Base-by-base conservation (phyloP, 2,113 vertebrate genomes). In the Gymnorhina tibicen region DNA sequence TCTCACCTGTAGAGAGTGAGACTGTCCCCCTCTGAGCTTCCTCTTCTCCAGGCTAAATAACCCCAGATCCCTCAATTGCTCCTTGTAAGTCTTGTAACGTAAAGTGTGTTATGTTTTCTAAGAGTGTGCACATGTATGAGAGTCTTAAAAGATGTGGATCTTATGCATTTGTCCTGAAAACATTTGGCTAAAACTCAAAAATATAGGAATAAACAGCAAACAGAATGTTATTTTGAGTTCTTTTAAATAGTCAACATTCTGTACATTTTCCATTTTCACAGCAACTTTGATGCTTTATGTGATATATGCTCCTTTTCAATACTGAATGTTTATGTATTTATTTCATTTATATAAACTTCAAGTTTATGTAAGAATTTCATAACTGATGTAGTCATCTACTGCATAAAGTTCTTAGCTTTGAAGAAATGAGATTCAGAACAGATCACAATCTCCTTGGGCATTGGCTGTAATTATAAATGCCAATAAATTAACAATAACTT, bases 1-100 rank as follows among this genome's bases (percentile, higher is more conserved):
- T 83, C 33, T 11, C 79, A 33, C 21, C 9, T 73, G 37, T 68
- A 63, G 49, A 33, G 8, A 22, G 24, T 1, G 3, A n/a, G 37
- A 22, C 62, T 47, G 41, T 67, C 7, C 33, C 33, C 28, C 6
- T 39, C 13, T 33, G 3, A 64, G 52, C 11, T 6, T 79, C 11
- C 9, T 64, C n/a, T 91, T 75, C n/a, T 75, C 13, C 50, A 80
- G 21, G 16, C 32, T 53, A 12, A 80, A 85, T 23, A 72, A 37
- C 8, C 7, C 9, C 33, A 56, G 24, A 28, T 74, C 56, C 46
- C 13, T 66, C 37, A 59, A 7, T 5, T 7, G 0, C 12, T 78
- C 16, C 46, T 79, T 0, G 0, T 60, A 41, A 53, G 11, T 47
- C 30, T 66, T 41, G 4, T 37, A 24, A n/a, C n/a, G n/a, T 47